phyloP scores from a whole-genome alignment of 2,797 vertebrate species.

The Tiaroga cobitis region DNA sequence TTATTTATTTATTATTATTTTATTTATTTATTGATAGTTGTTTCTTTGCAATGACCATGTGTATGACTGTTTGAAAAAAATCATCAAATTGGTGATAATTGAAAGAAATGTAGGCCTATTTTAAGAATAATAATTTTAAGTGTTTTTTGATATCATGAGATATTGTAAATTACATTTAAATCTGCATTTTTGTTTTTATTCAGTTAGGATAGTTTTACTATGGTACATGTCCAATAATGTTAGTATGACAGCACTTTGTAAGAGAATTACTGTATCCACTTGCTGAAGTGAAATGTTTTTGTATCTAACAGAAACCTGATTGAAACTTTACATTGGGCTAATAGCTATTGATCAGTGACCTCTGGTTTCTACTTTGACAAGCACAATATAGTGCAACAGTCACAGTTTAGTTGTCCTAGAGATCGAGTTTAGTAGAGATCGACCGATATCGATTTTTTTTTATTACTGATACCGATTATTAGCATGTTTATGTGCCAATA shows the following conservation, averaged over 20 bases:
- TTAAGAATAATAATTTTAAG: too few species aligned
- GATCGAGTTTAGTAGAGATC: not conserved
- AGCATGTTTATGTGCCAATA: too few species aligned
- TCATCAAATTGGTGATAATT: not conserved
- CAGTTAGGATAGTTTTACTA: too few species aligned
- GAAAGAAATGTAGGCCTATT: too few species aligned
- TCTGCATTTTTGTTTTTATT: not conserved
- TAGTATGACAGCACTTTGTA: not conserved
- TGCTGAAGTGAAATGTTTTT: constrained; percentile 22
- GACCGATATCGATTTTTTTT: too few species aligned
- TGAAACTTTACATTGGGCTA: constrained; percentile 58
- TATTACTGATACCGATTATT: too few species aligned
- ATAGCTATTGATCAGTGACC: constrained; percentile 71
- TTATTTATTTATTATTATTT: not conserved
- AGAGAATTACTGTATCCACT: not conserved
- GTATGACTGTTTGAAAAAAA: not conserved
- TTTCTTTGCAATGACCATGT: not conserved
- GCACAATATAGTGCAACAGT: constrained; percentile 45
- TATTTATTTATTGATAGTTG: not conserved
- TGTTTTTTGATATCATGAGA: not conserved
- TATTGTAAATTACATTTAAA: not conserved
- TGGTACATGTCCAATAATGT: too few species aligned
- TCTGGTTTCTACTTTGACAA: constrained; percentile 62
- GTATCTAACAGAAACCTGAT: constrained; percentile 47
- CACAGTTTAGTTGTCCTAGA: constrained; percentile 35